Evolutionary conservation across 2,888 invertebrate genomes (phyloP), one percentile per base, ranked within the genome.

Genomic region (Axea sp.): DNA sequence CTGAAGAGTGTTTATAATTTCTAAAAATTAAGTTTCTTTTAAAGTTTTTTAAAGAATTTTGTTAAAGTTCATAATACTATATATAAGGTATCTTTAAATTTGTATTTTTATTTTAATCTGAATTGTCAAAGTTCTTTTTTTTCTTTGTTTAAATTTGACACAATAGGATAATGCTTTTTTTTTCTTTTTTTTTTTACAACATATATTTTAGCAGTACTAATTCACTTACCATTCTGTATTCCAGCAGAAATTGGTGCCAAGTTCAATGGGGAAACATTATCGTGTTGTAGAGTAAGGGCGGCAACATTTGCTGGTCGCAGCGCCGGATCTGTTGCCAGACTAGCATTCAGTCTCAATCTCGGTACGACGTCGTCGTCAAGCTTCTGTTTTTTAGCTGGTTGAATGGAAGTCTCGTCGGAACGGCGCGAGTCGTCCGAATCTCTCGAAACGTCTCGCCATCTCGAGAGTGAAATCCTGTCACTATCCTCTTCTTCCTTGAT

Each of bases 311-410:
- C 91, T 19, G 93, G 92, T 76, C 93, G 92, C 12, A 93, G 89
- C 6, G 95, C 95, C 1, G 95, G 95, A 88, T 95, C 95, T 28
- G 94, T 95, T 51, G 95, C 95, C 77, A 95, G 90, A 85, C 92
- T 92, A 71, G 94, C 89, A 88, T 95, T 95, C 78, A 95, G 90
- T 77, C 95, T 91, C 81, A 95, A 89, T 81, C 93, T 91, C 77
- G 95, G 95, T 19, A 86, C 77, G 11, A 83, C 78, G 26, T 86
- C 86, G 35, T 87, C 87, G 67, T 84, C 85, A 59, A 84, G 83
- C 57, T 84, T 81, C 55, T 82, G 80, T 75, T 84, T 87, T 68
- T 86, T 86, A 12, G 83, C 35, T 59, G 86, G 86, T 12, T 85
- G 86, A 12, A 78, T 65, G 9, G 81, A 75, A 7, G 78, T 75